Evolutionary conservation across 1,140 invertebrate genomes (phyloP).

Genomic region (Penaeus vannamei): DNA sequence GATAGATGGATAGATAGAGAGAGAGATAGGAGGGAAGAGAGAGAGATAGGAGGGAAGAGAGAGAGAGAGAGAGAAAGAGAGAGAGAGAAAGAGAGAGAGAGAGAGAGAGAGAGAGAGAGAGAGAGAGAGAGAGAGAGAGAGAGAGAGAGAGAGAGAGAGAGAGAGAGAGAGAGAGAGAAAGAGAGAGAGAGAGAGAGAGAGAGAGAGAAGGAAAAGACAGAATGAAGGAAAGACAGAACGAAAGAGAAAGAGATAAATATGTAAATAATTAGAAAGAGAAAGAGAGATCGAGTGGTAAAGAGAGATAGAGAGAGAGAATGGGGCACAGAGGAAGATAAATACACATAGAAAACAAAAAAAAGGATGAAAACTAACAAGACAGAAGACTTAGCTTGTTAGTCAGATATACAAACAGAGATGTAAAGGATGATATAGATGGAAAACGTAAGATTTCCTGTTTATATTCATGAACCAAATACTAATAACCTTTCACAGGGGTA

Average conservation of each 20-base stretch:
- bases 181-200: background rate
- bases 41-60: slow-evolving; percentile 1
- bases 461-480: too few species aligned
- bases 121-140: background rate
- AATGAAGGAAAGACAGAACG: background rate
- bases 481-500: too few species aligned
- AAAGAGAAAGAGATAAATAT: background rate
- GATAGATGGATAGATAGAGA: too few species aligned
- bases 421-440: too few species aligned
- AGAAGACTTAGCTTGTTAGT: too few species aligned
- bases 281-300: background rate
- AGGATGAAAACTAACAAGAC: background rate
- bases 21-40: background rate
- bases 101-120: background rate
- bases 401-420: too few species aligned
- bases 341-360: background rate
- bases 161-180: background rate
- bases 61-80: slow-evolving; percentile 23
- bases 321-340: background rate
- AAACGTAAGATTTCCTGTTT: too few species aligned
- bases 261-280: background rate
- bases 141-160: background rate
- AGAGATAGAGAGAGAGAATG: background rate
- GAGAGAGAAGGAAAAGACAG: background rate
- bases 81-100: slow-evolving; percentile 2